Base-by-base conservation (phyloP, 2,113 vertebrate species). In the Tachysurus fulvidraco region DNA sequence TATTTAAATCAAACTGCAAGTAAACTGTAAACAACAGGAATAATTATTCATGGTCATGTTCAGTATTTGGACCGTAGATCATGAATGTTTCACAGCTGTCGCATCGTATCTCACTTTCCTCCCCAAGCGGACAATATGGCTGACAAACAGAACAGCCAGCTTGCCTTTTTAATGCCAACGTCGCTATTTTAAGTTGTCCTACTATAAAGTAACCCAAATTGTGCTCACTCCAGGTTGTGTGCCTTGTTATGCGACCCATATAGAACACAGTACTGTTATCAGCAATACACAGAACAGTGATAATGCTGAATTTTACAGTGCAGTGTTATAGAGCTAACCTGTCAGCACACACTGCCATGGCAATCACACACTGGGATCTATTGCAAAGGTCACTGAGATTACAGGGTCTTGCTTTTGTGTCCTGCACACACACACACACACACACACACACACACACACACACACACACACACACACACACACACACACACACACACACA, bases 321-420 rank as follows among this genome's bases (percentile, higher is more conserved):
- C 6, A 12, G 28, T 23, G 73, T 16, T 28, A 36, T 55, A 41
- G 62, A 62, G 21, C 36, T 54, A 46, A 69, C 77, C 36, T 25
- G 13, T 50, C 44, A 44, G 23, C 64, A 59, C 19, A 59, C 50
- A 17, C 55, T 50, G 78, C 52, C 16, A 5, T 59, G 78, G 60
- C 41, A 50, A 60, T 71, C 36, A 59, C 64, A 50, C 23, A 30
- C 46, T 60, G 52, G 79, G 67, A 74, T 86, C 81, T 62, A 28
- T 36, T 86, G 85, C 55, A 82, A 81, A 86, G 85, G 79, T 81
- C 67, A 60, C 23, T 60, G 55, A n/a, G 41, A 81, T 82, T 81
- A 82, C 41, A 86, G 5, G 65, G 36, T 7, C 84, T 59, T 9
- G 36, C 23, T 55, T 10, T 54, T 36, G 54, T 60, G 25, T 54